These are phyloP conservation scores for Leptinotarsa haldemani DNA, from an alignment of 2,888 invertebrate species.

Conservation along the genomic window DNA sequence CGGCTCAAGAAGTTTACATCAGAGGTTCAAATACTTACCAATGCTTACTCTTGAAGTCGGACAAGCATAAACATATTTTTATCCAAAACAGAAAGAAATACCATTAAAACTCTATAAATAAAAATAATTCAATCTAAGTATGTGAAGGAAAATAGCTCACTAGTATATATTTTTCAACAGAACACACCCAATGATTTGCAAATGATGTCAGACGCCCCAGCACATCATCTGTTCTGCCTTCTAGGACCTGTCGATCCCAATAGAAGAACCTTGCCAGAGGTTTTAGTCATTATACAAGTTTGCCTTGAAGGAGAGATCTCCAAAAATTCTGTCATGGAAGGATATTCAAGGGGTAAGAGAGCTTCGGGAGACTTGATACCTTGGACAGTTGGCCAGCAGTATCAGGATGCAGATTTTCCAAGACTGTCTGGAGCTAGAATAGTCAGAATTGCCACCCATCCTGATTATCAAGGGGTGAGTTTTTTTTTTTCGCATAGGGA, in stretches of 20 bases:
- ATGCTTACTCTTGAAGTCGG: no score
- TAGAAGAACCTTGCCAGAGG: constrained; percentile 84
- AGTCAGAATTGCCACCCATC: constrained; percentile 97
- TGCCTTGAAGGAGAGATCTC: constrained; percentile 82
- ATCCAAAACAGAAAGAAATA: no score
- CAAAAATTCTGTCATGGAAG: constrained; percentile 78
- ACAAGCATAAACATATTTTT: no score
- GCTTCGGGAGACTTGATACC: constrained; percentile 98
- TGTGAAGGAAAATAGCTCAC: not conserved
- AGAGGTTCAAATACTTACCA: no score
- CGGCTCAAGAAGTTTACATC: no score
- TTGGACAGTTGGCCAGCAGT: constrained; percentile 98
- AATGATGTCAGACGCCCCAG: constrained; percentile 98
- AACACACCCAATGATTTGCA: constrained; percentile 99
- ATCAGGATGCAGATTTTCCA: constrained; percentile 94
- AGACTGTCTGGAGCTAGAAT: constrained; percentile 89
- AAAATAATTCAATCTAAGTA: no score
- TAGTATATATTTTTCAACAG: constrained; percentile 63
- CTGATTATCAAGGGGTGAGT: constrained; percentile 89
- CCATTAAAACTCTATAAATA: no score
- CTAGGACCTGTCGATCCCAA: constrained; percentile 85
- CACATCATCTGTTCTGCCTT: constrained; percentile 96
- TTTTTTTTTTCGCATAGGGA: not conserved
- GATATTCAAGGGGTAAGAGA: constrained; percentile 86
- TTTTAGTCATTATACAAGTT: constrained; percentile 89